Conservation (phyloP, 2,113 vertebrate genomes). For the Promerops cafer region DNA sequence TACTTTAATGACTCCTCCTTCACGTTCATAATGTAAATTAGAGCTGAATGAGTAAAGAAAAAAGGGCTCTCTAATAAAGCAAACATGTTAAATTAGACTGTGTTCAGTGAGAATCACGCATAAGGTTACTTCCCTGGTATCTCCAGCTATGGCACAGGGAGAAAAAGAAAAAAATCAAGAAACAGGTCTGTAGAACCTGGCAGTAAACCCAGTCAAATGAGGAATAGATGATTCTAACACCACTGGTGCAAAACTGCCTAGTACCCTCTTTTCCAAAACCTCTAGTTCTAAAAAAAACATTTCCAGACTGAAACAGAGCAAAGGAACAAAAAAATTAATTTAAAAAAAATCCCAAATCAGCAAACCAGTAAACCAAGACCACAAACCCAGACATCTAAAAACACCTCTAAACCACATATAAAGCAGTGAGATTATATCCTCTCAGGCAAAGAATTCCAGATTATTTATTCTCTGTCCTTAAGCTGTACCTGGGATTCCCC, state of each 20-base stretch:
- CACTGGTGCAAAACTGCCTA: not conserved
- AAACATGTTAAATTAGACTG: constrained; percentile 25
- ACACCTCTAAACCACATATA: not conserved
- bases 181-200: not conserved
- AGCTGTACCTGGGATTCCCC: not conserved
- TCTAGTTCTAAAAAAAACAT: not conserved
- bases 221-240: not conserved
- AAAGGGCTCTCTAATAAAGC: constrained; percentile 2
- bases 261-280: not conserved
- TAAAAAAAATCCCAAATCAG: not conserved
- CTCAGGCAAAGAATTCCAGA: not conserved
- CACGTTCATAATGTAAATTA: not conserved
- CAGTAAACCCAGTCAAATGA: not conserved
- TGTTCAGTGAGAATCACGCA: not conserved
- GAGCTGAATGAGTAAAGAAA: not conserved
- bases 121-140: not conserved
- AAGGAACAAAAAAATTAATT: not conserved
- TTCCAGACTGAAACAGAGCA: not conserved
- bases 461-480: not conserved
- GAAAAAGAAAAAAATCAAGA: not conserved
- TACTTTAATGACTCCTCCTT: constrained; percentile 14
- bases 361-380: not conserved
- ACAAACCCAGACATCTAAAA: not conserved
- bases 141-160: not conserved
- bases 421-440: not conserved